Evolutionary conservation across 2,113 vertebrate genomes (phyloP).

Genomic region (Rousettus leschenaultii): DNA sequence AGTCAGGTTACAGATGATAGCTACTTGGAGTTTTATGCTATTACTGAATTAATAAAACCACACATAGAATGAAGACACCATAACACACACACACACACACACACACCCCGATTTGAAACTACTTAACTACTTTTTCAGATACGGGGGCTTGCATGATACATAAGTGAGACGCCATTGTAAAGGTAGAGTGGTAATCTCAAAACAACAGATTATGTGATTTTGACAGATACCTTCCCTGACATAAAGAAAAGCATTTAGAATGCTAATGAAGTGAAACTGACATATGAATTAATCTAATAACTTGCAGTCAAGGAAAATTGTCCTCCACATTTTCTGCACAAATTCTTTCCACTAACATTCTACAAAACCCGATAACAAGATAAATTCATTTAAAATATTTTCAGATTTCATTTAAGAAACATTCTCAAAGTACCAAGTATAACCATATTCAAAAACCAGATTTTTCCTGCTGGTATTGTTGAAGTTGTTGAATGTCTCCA

Average conservation of each 20-base stretch:
- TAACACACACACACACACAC: not conserved
- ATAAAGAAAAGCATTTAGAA: conserved; percentile 24
- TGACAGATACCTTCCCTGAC: conserved; percentile 43
- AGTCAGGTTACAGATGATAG: conserved; percentile 54
- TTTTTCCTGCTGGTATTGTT: not conserved
- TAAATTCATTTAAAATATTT: not conserved
- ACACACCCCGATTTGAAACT: conserved; percentile 52
- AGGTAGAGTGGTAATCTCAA: conserved; percentile 42
- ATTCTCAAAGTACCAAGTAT: not conserved
- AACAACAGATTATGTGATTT: conserved; percentile 59
- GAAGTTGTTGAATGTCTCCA: conserved; percentile 12
- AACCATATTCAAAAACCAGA: not conserved
- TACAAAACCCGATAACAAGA: conserved; percentile 3
- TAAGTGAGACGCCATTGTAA: conserved; percentile 32
- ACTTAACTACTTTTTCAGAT: conserved; percentile 11
- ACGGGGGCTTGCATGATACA: conserved; percentile 53
- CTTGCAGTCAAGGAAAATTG: not conserved
- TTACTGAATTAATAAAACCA: conserved; percentile 42
- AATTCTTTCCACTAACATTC: not conserved
- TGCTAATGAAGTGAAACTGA: conserved; percentile 23
- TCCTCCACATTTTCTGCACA: not conserved
- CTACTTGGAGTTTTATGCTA: conserved; percentile 51
- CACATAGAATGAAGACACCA: not conserved
- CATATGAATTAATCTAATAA: conserved; percentile 27
- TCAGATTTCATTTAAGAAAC: not conserved